Evolutionary conservation across 2,888 invertebrate species (phyloP), one percentile per base, ranked within the genome.

Genomic region (Panopea generosa): DNA sequence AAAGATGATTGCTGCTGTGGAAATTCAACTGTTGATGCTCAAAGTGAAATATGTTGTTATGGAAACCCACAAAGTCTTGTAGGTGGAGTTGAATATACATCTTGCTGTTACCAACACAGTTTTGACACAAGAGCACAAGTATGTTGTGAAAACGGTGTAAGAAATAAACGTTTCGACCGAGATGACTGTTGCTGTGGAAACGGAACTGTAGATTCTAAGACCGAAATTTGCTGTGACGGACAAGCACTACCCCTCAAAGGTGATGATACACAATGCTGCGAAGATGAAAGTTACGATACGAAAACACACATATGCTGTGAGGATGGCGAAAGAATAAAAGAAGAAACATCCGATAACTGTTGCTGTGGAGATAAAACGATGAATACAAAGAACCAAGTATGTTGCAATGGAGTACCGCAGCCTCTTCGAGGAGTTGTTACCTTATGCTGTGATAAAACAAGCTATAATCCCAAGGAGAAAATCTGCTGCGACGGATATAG

Each of bases 121-220:
- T 72, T 55, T 62, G 75, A 72, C 40, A 57, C 71, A 7, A 61
- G 59, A 59, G 26, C 26, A 22, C 49, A 57, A 29, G 43, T 77
- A 22, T 77, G 77, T n/a, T 69, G 69, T 16, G 38, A 68, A 27
- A 72, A 67, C 11, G 65, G 60, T 40, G 55, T 77, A 4, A 33
- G 68, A 22, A 50, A 68, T 33, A 72, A 73, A 49, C 57, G 60
- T 26, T 60, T 59, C 18, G 60, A 22, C n/a, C 52, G 59, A 27
- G 77, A 77, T 27, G 60, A 77, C 49, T 68, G 69, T 50, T 65
- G 69, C 24, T 77, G 77, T 53, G 77, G 77, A 29, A 59, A 72
- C 24, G 61, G 60, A 26, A 77, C 77, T n/a, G 60, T 77, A 47
- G 69, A 77, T 47, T 47, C 77, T 20, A 53, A 45, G 22, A 56